phyloP scores from a whole-genome alignment of 2,113 vertebrate genomes.

The Sinocyclocheilus grahami region DNA sequence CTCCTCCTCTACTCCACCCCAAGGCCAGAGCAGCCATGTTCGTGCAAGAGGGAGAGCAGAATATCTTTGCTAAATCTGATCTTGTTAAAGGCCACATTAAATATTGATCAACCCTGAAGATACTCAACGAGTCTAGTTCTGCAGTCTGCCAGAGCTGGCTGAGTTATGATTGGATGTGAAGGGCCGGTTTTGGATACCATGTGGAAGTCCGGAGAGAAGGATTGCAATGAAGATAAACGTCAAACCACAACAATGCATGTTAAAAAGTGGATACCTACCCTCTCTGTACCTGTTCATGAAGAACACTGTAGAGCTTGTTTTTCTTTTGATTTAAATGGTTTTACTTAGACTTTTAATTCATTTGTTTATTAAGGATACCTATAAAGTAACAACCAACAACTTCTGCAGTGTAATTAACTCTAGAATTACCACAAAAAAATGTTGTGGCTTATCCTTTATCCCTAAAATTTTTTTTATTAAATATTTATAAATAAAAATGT shows the following conservation, averaged over 20 bases:
- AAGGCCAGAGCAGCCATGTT: constrained; percentile 54
- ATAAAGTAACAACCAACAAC: not conserved
- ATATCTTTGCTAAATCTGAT: constrained; percentile 62
- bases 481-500: no score
- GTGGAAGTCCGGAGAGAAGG: constrained; percentile 40
- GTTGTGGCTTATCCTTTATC: not conserved
- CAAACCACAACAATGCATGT: constrained; percentile 37
- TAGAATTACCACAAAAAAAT: not conserved
- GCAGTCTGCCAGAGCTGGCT: constrained; percentile 49
- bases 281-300: not conserved
- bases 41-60: constrained; percentile 49
- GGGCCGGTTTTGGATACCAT: constrained; percentile 34
- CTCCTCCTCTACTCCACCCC: constrained; percentile 45
- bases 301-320: not conserved
- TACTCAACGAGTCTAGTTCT: constrained; percentile 60
- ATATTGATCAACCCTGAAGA: constrained; percentile 67
- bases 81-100: constrained; percentile 67
- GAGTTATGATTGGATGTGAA: constrained; percentile 59
- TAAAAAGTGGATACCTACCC: constrained; percentile 34
- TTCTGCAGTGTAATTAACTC: not conserved
- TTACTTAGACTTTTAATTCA: not conserved
- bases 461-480: not conserved
- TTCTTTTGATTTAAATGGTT: not conserved
- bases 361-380: not conserved
- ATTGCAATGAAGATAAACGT: constrained; percentile 43